Evolutionary conservation across 2,888 invertebrate species (phyloP).

Genomic region (Dendrolimus pini): DNA sequence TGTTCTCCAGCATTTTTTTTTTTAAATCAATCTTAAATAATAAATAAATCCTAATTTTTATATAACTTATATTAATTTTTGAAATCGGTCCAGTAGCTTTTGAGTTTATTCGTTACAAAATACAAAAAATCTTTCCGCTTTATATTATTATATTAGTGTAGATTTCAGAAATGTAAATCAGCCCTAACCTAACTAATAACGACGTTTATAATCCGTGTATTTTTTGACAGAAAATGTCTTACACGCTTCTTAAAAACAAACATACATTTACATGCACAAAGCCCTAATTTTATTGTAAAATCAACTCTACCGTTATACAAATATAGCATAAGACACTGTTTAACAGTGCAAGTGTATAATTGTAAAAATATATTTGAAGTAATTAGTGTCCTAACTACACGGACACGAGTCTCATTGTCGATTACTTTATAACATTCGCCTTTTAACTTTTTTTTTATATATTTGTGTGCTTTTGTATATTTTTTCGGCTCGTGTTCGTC

Average conservation of each 20-base stretch:
- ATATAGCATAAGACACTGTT: too few relatives aligned
- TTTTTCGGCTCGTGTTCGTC: conserved; percentile 41
- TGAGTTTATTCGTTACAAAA: too few relatives aligned
- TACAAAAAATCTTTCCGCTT: neutral
- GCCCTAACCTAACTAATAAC: conserved; percentile 5
- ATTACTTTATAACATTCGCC: conserved; percentile 35
- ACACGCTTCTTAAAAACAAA: neutral
- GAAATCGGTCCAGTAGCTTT: too few relatives aligned
- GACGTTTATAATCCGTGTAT: conserved; percentile 5
- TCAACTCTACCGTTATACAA: conserved; percentile 5
- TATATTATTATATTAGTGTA: neutral
- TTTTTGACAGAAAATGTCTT: neutral
- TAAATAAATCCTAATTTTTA: too few relatives aligned
- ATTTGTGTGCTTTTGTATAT: conserved; percentile 43
- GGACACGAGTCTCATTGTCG: conserved; percentile 44
- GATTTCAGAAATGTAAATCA: neutral
- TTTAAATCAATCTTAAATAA: too few relatives aligned
- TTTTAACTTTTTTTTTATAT: conserved; percentile 35
- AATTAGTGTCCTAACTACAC: conserved; percentile 49
- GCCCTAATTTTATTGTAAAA: neutral
- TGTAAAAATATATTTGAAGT: conserved; percentile 33
- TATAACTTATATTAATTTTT: too few relatives aligned
- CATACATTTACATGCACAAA: neutral
- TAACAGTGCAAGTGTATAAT: conserved; percentile 12
- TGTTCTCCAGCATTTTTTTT: too few relatives aligned